Evolutionary conservation across 1,140 invertebrate genomes (phyloP).

Genomic region (Dendroctonus ponderosae): DNA sequence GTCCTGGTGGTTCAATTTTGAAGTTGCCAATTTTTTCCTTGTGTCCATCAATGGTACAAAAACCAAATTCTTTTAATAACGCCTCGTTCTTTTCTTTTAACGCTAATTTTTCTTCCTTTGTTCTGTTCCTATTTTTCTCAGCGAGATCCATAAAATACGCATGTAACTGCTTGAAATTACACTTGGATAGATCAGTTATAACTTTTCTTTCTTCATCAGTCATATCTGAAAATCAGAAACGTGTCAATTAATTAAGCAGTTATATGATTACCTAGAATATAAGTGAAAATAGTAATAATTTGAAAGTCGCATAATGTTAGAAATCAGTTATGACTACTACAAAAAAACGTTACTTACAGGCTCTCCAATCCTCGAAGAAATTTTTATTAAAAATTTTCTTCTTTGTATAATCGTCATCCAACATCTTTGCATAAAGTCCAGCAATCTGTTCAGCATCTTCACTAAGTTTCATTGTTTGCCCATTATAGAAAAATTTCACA

Average conservation of each 20-base stretch:
- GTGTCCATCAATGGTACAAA: slow-evolving; percentile 95
- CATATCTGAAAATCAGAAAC: slow-evolving; percentile 62
- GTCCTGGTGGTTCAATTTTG: slow-evolving; percentile 93
- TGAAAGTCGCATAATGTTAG: no score
- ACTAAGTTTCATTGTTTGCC: slow-evolving; percentile 81
- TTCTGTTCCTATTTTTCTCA: slow-evolving; percentile 89
- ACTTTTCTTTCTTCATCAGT: slow-evolving; percentile 73
- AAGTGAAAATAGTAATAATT: no score
- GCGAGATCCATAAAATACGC: slow-evolving; percentile 79
- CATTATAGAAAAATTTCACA: slow-evolving; percentile 93
- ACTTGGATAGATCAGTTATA: slow-evolving; percentile 88
- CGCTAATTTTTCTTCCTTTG: slow-evolving; percentile 81
- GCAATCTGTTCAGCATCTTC: slow-evolving; percentile 92
- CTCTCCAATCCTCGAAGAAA: slow-evolving; percentile 86
- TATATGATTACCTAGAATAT: slow-evolving; percentile 50
- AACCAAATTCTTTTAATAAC: slow-evolving; percentile 89
- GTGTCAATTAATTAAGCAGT: no score
- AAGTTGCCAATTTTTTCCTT: slow-evolving; percentile 99
- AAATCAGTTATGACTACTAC: no score
- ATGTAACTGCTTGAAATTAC: slow-evolving; percentile 92
- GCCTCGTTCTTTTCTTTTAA: slow-evolving; percentile 91
- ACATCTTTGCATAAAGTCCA: slow-evolving; percentile 96
- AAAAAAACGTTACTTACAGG: no score
- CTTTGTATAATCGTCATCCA: slow-evolving; percentile 98
- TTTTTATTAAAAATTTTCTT: slow-evolving; percentile 96